Base-by-base conservation (phyloP, 2,888 invertebrate species). In the Crossocerus cetratus region DNA sequence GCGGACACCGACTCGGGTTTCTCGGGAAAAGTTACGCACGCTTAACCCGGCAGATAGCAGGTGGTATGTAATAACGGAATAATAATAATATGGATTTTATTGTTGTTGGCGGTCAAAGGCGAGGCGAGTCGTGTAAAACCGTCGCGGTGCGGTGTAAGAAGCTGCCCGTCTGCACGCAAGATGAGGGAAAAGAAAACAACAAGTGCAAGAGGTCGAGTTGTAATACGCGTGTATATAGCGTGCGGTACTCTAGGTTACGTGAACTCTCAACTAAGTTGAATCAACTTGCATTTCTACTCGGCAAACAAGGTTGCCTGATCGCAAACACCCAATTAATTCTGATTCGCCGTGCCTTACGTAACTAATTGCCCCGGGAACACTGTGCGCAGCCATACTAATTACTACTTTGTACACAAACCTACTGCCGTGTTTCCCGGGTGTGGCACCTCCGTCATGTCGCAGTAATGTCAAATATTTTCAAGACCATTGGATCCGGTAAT, bases 51-150 rank as follows among this genome's bases (percentile, higher is more conserved):
- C 57, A 58, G 72, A 76, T 76, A 69, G 58, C 66, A 72, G 70
- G 71, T 69, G 59, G 20, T 59, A 57, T 62, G 70, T 65, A 71
- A 68, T 69, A 72, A 57, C 59, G 21, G 80, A 76, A 71, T 72
- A 71, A 82, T 74, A 81, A 81, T 65, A 57, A 80, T 65, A 61
- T 60, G 67, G 55, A 69, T 74, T 81, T 82, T 77, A 81, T 82
- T 82, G 70, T 82, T 77, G 67, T 49, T 21, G 14, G 49, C 67
- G 81, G 83, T 82, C 80, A 76, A 72, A 81, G 83, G 81, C 74
- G 74, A 75, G 22, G 18, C 32, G 42, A 53, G 56, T 59, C 44
- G 60, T 71, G 68, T 81, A 80, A 81, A 82, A 21, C 60, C 55
- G 74, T 16, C 43, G 14, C 11, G 32, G 8, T 11, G 5, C 8